phyloP scores from a whole-genome alignment of 2,113 vertebrate genomes.

The Corythaixoides concolor region DNA sequence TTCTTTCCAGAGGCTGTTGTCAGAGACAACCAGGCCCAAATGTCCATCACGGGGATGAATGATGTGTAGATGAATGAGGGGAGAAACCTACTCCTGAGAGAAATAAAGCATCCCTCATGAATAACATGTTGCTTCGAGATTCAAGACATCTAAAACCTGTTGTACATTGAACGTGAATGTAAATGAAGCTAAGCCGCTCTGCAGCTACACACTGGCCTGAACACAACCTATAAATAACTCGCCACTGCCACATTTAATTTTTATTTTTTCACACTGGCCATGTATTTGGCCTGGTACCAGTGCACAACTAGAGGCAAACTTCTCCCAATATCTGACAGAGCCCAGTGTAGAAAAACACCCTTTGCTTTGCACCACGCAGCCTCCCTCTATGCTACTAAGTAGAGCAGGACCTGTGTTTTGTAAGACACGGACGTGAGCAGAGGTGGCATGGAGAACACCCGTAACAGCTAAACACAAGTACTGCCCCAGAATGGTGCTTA shows the following conservation, averaged over 20 bases:
- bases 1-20: neutral
- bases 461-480: neutral
- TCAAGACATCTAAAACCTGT: neutral
- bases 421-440: neutral
- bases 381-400: neutral
- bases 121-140: neutral
- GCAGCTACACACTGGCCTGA: neutral
- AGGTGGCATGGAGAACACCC: neutral
- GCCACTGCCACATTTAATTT: neutral
- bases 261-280: neutral
- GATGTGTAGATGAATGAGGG: neutral
- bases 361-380: neutral
- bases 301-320: neutral
- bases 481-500: neutral
- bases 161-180: neutral
- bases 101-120: neutral
- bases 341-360: accelerated
- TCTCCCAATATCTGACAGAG: neutral
- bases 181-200: neutral
- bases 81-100: neutral
- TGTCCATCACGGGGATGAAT: neutral
- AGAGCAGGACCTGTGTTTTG: neutral
- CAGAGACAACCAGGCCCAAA: neutral
- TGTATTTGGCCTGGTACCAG: neutral
- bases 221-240: neutral